Evolutionary conservation across 2,797 vertebrate species (phyloP).

Genomic region (Tarsius wallacei): DNA sequence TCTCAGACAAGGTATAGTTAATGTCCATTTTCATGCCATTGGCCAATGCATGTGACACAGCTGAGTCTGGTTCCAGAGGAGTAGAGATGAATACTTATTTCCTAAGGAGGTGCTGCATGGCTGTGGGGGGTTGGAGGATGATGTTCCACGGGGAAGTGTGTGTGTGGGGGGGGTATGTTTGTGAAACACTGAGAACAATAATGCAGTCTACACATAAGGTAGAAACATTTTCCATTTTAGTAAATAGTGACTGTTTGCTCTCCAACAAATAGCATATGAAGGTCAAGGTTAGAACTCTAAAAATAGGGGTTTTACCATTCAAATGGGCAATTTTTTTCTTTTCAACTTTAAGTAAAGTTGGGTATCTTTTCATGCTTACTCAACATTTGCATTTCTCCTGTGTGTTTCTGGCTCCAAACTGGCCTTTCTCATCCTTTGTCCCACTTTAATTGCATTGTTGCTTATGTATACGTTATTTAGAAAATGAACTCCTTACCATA

Average conservation of each 20-base stretch:
- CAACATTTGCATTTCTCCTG: not conserved
- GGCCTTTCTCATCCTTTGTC: not conserved
- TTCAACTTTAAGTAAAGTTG: not conserved
- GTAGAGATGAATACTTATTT: rapidly evolving
- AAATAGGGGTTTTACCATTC: not conserved
- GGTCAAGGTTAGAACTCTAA: not conserved
- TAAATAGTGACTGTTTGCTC: rapidly evolving
- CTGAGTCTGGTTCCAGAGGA: not conserved
- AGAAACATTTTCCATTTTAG: not conserved
- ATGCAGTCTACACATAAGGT: rapidly evolving
- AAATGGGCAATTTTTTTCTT: no score
- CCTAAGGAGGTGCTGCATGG: not conserved
- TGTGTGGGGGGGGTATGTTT: no score
- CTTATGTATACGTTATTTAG: not conserved
- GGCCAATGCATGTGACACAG: not conserved
- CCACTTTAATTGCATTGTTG: rapidly evolving
- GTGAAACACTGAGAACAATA: not conserved
- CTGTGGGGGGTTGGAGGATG: not conserved
- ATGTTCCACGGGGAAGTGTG: not conserved
- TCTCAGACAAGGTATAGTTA: rapidly evolving
- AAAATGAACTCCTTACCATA: rapidly evolving
- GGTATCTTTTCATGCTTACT: not conserved
- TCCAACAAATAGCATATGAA: rapidly evolving
- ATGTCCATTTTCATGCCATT: rapidly evolving
- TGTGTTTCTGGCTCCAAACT: not conserved